Evolutionary conservation across 1,140 invertebrate species (phyloP).

Genomic region (Limonius californicus): DNA sequence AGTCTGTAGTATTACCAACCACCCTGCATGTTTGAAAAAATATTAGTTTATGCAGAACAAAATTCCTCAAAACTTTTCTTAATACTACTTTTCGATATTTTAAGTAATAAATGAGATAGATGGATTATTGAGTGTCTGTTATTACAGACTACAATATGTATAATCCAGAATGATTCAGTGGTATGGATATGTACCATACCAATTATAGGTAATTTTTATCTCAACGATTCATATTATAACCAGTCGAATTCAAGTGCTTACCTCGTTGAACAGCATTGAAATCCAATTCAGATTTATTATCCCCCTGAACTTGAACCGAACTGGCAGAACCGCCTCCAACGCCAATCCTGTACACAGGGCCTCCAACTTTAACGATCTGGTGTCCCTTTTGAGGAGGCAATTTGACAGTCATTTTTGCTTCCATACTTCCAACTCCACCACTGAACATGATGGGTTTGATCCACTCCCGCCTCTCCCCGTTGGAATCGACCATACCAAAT

Average conservation of each 20-base stretch:
- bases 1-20: too few species aligned
- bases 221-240: background rate
- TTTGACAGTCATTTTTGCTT: slow-evolving; percentile 75
- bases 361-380: slow-evolving; percentile 91
- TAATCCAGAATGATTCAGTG: too few species aligned
- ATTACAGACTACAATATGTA: too few species aligned
- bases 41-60: too few species aligned
- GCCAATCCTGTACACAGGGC: slow-evolving; percentile 94
- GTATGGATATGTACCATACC: too few species aligned
- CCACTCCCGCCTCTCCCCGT: slow-evolving; percentile 79
- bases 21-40: too few species aligned
- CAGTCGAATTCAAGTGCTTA: slow-evolving; percentile 9
- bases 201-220: background rate
- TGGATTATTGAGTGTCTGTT: too few species aligned
- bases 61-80: too few species aligned
- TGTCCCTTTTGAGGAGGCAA: slow-evolving; percentile 69
- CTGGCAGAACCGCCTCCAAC: slow-evolving; percentile 96
- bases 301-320: slow-evolving; percentile 88
- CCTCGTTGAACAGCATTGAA: slow-evolving; percentile 92
- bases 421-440: slow-evolving; percentile 89
- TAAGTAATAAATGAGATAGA: too few species aligned
- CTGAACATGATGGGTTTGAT: slow-evolving; percentile 99
- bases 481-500: slow-evolving; percentile 72
- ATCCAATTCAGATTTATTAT: slow-evolving; percentile 83
- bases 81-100: too few species aligned